Evolutionary conservation across 2,113 vertebrate genomes (phyloP), one percentile per base, ranked within the genome.

Genomic region (Stegostoma tigrinum): DNA sequence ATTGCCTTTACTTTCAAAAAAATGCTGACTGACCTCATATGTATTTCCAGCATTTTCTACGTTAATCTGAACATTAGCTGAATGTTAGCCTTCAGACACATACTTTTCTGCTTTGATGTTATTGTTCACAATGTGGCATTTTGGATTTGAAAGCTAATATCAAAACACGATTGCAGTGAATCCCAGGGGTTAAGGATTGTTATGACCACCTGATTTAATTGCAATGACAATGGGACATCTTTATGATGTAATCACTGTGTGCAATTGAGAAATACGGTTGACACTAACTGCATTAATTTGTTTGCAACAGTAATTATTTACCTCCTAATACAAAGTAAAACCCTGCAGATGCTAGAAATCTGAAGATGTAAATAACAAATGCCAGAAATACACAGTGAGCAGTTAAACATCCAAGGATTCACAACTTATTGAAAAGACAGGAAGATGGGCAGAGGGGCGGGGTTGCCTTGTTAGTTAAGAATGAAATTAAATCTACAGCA

Each of bases 241-340:
- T 90, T 90, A 90, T 90, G 87, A 90, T 64, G 87, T 90, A 90
- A 90, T 52, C 23, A 90, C 14, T 61, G 66, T 70, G 66, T 94
- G n/a, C 34, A 91, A n/a, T n/a, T 30, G 87, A 55, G 42, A 90
- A n/a, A 61, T 27, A 64, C 64, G 30, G 55, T 19, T 91, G 30
- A 34, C 3, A 91, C 14, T 34, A 91, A 91, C 30, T 91, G n/a
- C 55, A 64, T 90, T 61, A 55, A 61, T 89, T 89, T 89, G 55
- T 61, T 90, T 61, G 55, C n/a, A 91, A 30, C 87, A 91, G 55
- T 4, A 64, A n/a, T n/a, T 64, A 55, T 91, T 34, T 91, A n/a
- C 55, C 87, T 52, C 48, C 48, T 1, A 89, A 86, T 89, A 24
- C 72, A 75, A 70, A 70, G 72, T 75, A 10, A 75, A 75, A 75